Conservation (phyloP, 2,113 vertebrate genomes). For the Myxocyprinus asiaticus region DNA sequence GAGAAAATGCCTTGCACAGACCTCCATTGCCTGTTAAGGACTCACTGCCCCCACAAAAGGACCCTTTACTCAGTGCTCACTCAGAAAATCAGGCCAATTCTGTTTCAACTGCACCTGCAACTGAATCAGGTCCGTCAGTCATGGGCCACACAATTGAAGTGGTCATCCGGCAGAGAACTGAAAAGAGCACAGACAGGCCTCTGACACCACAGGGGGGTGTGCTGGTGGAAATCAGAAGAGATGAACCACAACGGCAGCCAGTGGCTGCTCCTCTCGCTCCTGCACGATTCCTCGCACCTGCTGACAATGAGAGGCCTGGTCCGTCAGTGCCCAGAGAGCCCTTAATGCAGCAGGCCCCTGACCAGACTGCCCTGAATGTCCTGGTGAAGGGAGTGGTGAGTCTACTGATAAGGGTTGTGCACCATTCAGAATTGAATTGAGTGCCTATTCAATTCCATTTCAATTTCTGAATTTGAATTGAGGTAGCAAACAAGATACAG, state of each 20-base stretch:
- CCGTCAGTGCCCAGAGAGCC: slow-evolving; percentile 65
- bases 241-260: slow-evolving; percentile 17
- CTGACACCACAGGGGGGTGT: slow-evolving; percentile 22
- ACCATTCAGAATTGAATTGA: too few species aligned
- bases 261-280: slow-evolving; percentile 36
- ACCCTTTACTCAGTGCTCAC: slow-evolving; percentile 11
- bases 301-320: slow-evolving; percentile 73
- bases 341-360: slow-evolving; percentile 26
- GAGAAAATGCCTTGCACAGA: slow-evolving; percentile 34
- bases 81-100: slow-evolving; percentile 32
- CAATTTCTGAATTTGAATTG: too few species aligned
- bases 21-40: slow-evolving; percentile 35
- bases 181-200: slow-evolving; percentile 16
- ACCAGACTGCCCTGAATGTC: slow-evolving; percentile 51
- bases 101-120: slow-evolving; percentile 26
- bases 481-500: too few species aligned
- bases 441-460: too few species aligned
- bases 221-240: slow-evolving; percentile 9
- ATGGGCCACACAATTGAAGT: slow-evolving; percentile 15
- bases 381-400: slow-evolving; percentile 75
- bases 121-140: slow-evolving; percentile 21
- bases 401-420: slow-evolving; percentile 3
- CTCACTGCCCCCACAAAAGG: not conserved
- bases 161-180: slow-evolving; percentile 42
- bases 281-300: slow-evolving; percentile 41